Base-by-base conservation (phyloP, 1,140 invertebrate genomes). In the Colletes gigas region DNA sequence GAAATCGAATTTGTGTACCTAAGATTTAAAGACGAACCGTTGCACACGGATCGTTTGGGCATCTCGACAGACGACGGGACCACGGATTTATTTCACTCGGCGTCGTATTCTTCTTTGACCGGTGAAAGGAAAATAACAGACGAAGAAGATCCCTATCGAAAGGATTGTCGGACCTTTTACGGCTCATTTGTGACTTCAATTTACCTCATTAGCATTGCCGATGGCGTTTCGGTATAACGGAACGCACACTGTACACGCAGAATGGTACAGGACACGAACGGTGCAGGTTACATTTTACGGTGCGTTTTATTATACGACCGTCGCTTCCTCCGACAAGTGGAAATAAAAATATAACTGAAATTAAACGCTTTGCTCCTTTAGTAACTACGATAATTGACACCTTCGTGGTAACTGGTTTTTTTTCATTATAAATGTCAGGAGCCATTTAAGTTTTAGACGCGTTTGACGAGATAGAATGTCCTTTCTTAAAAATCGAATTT, bases 171-270 rank as follows among this genome's bases (percentile, higher is more conserved):
- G 67, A 69, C 59, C 68, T 72, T 77, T 78, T 83, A 85, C 68
- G 76, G 47, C 62, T 54, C 67, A 66, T 68, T 77, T 80, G 41
- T 75, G 63, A 74, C 63, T 86, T 30, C 63, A 77, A 83, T 86
- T 80, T 83, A 74, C 75, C 65, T 86, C 65, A 74, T 83, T 86
- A 86, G 47, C 72, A 85, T 86, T 71, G 72, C 81, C 75, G 54
- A 30, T 21, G 72, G 81, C 70, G 52, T 83, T 75, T 60, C 39
- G 59, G 57, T 67, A 76, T 86, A 86, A 86, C 85, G 84, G 85
- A 71, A 72, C 80, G 55, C 8, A 17, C 19, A 17, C 10, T 39
- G 14, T 73, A 74, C n/a, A 14, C 50, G 50, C 10, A 12, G 30
- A 57, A 30, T 30, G 30, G 30, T 30, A 30, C 30, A 30, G 47